These are phyloP conservation scores for Rhabdophis nuchalis DNA, from an alignment of 2,797 vertebrate genomes.

Conservation along the genomic window DNA sequence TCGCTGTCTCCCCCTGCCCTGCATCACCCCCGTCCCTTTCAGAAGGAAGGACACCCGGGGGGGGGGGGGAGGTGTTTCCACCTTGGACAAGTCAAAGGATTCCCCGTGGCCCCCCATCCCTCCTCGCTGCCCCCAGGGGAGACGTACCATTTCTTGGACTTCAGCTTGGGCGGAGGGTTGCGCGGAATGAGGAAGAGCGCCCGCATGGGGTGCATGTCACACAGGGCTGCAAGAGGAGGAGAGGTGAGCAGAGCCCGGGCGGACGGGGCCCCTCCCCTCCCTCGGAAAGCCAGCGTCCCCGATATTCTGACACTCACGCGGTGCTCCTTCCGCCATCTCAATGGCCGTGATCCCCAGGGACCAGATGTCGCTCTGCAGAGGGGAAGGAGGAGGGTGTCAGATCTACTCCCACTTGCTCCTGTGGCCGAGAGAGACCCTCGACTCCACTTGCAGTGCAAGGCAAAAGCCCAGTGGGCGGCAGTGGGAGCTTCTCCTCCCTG, in stretches of 20 bases:
- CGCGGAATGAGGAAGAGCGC: slow-evolving; percentile 92
- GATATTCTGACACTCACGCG: slow-evolving; percentile 77
- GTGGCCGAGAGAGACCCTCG: no score
- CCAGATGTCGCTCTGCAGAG: slow-evolving; percentile 90
- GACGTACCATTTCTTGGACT: slow-evolving; percentile 91
- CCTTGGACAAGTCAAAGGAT: not conserved
- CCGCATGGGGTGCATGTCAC: slow-evolving; percentile 96
- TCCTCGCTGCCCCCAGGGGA: not conserved
- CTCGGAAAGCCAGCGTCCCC: accelerated
- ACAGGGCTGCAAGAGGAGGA: slow-evolving; percentile 73
- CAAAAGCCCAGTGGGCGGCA: no score
- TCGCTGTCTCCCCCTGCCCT: not conserved
- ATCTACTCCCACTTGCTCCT: no score
- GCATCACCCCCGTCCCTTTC: not conserved
- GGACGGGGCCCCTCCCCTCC: accelerated
- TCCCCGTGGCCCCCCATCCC: accelerated
- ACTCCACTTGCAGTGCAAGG: not conserved
- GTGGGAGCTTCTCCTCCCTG: no score
- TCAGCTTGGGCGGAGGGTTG: slow-evolving; percentile 90
- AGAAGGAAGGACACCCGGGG: not conserved
- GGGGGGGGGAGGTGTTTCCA: no score
- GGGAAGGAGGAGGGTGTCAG: not conserved
- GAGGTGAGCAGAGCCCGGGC: no score
- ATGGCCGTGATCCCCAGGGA: slow-evolving; percentile 93
- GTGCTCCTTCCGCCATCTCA: slow-evolving; percentile 93